Conservation (phyloP, 2,113 vertebrate species). For the Cranoglanis bouderius region DNA sequence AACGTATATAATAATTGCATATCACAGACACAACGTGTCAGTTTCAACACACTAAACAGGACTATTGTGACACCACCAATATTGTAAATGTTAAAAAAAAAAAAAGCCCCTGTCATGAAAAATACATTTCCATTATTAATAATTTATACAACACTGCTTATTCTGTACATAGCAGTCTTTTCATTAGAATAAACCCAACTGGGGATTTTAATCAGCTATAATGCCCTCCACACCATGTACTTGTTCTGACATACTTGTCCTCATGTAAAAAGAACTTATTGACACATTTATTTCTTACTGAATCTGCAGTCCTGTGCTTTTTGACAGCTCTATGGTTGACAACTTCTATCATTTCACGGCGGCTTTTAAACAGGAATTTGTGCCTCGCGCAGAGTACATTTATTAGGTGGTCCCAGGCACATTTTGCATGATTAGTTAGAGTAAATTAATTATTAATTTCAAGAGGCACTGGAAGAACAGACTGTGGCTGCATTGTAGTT, state of each 20-base stretch:
- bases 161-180: background rate
- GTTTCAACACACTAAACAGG: background rate
- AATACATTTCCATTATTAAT: background rate
- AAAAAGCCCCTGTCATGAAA: background rate
- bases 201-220: background rate
- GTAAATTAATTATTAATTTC: constrained; percentile 4
- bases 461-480: background rate
- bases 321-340: background rate
- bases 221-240: background rate
- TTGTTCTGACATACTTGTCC: background rate
- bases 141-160: background rate
- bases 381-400: background rate
- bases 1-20: background rate
- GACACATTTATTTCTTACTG: background rate
- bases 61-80: background rate
- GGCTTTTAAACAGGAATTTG: background rate
- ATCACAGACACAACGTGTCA: background rate
- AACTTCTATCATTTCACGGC: background rate
- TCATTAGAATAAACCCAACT: background rate
- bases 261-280: background rate
- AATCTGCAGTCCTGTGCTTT: background rate
- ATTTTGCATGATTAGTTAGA: background rate
- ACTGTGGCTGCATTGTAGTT: background rate
- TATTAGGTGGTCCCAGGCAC: background rate
- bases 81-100: background rate